Conservation (phyloP, 2,113 vertebrate genomes). For the Thermophis baileyi region DNA sequence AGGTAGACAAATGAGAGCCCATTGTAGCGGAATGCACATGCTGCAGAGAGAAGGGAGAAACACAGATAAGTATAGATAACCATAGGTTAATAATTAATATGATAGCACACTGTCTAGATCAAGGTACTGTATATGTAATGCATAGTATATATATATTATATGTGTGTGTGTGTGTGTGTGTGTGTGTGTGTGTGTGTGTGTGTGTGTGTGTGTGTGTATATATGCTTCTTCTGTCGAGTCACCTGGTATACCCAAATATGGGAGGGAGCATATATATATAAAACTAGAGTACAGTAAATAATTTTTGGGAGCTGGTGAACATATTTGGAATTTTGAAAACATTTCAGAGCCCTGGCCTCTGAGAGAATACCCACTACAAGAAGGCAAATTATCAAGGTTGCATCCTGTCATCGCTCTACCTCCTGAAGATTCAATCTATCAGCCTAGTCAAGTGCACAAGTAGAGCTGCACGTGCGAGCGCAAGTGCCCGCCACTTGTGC, state of each 20-base stretch:
- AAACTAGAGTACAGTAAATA: too few species aligned
- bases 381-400: neutral
- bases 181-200: too few species aligned
- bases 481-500: too few species aligned
- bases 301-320: neutral
- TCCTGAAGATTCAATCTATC: neutral
- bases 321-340: neutral
- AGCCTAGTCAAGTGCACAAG: neutral
- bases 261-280: too few species aligned
- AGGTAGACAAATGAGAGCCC: conserved; percentile 97
- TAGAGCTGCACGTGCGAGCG: neutral
- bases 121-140: neutral
- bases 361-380: neutral
- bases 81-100: neutral
- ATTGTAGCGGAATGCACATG: conserved; percentile 97
- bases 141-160: too few species aligned
- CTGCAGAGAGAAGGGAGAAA: conserved; percentile 64
- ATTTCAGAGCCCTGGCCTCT: neutral
- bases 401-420: neutral
- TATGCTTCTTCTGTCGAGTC: too few species aligned
- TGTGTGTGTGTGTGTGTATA: too few species aligned
- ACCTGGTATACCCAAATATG: too few species aligned
- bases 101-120: neutral
- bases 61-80: neutral
- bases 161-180: too few species aligned